Conservation (phyloP, 1,140 invertebrate species). For the Aphelenchoides besseyi region DNA sequence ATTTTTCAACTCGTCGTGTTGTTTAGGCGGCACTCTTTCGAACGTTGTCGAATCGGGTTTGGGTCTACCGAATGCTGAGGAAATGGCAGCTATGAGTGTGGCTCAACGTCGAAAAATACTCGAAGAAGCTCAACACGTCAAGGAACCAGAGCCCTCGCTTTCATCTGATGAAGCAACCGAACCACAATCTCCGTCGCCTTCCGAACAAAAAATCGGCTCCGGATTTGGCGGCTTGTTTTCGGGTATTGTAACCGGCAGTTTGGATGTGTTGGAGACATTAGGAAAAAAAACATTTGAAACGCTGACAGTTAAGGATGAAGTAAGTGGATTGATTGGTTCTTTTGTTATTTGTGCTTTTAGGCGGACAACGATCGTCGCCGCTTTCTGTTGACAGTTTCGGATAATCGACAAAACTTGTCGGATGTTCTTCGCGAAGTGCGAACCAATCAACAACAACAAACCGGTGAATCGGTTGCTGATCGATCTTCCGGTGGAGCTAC, state of each 20-base stretch:
- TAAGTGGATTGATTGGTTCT: not conserved
- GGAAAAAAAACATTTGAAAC: slow-evolving; percentile 58
- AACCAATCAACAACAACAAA: slow-evolving; percentile 22
- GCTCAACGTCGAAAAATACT: slow-evolving; percentile 41
- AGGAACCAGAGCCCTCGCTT: slow-evolving; percentile 44
- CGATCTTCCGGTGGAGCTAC: not conserved
- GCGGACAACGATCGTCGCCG: slow-evolving; percentile 23
- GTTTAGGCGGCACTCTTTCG: slow-evolving; percentile 46
- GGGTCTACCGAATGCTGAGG: slow-evolving; percentile 47
- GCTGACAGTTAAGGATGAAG: slow-evolving; percentile 48
- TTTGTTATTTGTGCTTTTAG: slow-evolving; percentile 20
- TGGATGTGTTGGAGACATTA: slow-evolving; percentile 49
- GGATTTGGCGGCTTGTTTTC: slow-evolving; percentile 52
- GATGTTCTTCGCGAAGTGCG: slow-evolving; percentile 43
- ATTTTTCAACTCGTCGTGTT: not conserved
- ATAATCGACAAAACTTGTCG: slow-evolving; percentile 38
- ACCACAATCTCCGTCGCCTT: not conserved
- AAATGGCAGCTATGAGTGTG: slow-evolving; percentile 35
- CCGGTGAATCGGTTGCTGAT: not conserved
- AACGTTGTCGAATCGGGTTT: slow-evolving; percentile 49
- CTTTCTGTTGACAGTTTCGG: slow-evolving; percentile 27
- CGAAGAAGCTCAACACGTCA: slow-evolving; percentile 42
- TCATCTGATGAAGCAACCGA: slow-evolving; percentile 38
- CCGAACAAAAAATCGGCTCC: not conserved
- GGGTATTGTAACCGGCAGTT: slow-evolving; percentile 41